Base-by-base conservation (phyloP, 2,113 vertebrate genomes). In the Chamaea fasciata region DNA sequence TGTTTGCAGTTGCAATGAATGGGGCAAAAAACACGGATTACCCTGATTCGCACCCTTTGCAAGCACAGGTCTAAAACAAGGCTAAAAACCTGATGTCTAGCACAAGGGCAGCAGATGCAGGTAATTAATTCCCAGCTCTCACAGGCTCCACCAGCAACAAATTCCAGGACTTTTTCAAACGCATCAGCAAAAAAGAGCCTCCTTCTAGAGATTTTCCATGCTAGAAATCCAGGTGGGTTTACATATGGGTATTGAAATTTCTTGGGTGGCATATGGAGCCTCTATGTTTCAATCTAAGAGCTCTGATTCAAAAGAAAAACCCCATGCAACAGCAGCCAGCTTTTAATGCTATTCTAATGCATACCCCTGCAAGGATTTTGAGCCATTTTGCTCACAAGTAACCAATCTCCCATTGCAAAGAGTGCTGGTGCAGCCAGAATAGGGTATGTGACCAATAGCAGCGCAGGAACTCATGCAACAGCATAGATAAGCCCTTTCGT, bases 21-120 rank as follows among this genome's bases (percentile, higher is more conserved):
- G 12, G 12, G 10, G 10, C 0, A 78, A 60, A 83, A 76, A 5
- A 0, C 9, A 14, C 1, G 6, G 10, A 79, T 63, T 53, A 52
- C 4, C 10, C 55, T 33, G 13, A 18, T 64, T 49, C 80, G 4
- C 3, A 13, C 30, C 30, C 13, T 55, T 42, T 62, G 33, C 13
- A 42, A 69, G 18, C 30, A 74, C 9, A 62, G 16, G 9, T 73
- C 26, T 15, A 79, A 92, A 87, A 18, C 18, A 60, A 68, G 37
- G 24, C 31, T 65, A 47, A 64, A 65, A 87, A 59, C 4, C 13
- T 13, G 4, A 57, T 30, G 30, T 35, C 30, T 63, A 46, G 16
- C 47, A 88, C 28, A 86, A 77, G 19, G 14, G 17, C 33, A 92
- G 55, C 81, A 59, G 35, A 62, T 10, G 59, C 50, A 68, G 33